phyloP scores from a whole-genome alignment of 2,113 vertebrate genomes.

The Microcebus jonahi region DNA sequence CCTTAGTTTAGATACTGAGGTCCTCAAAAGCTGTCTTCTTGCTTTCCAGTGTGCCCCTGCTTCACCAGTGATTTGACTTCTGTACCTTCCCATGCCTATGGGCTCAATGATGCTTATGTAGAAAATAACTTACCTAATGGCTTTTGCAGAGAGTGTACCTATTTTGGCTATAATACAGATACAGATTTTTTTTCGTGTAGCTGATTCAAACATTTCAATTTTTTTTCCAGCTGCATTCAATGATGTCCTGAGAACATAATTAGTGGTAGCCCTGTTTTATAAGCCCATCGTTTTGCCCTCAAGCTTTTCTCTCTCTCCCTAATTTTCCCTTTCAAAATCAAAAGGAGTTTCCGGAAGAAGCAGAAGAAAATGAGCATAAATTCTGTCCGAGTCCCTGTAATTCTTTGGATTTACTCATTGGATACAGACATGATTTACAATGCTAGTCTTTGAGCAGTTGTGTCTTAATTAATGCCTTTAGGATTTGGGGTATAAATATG shows the following conservation, averaged over 20 bases:
- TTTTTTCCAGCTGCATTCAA: slow-evolving; percentile 53
- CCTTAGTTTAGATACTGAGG: background rate
- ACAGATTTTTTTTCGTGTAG: background rate
- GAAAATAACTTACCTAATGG: slow-evolving; percentile 22
- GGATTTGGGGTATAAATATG: slow-evolving; percentile 57
- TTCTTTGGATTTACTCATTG: slow-evolving; percentile 53
- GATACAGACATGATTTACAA: slow-evolving; percentile 59
- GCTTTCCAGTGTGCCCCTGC: background rate
- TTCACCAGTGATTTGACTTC: background rate
- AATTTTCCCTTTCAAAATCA: slow-evolving; percentile 71
- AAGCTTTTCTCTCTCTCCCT: slow-evolving; percentile 31
- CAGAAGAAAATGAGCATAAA: slow-evolving; percentile 60
- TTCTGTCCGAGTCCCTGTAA: slow-evolving; percentile 60
- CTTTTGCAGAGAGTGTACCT: slow-evolving; percentile 29
- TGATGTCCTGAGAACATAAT: slow-evolving; percentile 69
- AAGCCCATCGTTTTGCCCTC: background rate
- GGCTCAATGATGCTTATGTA: background rate
- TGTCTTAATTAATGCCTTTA: slow-evolving; percentile 70
- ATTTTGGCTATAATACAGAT: slow-evolving; percentile 13
- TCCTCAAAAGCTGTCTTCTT: background rate
- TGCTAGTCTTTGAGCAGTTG: slow-evolving; percentile 67
- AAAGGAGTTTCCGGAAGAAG: slow-evolving; percentile 68
- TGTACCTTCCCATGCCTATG: background rate
- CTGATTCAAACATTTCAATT: slow-evolving; percentile 52
- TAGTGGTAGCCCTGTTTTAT: slow-evolving; percentile 29